phyloP scores from a whole-genome alignment of 2,797 vertebrate species.

The Babyrousa celebensis region DNA sequence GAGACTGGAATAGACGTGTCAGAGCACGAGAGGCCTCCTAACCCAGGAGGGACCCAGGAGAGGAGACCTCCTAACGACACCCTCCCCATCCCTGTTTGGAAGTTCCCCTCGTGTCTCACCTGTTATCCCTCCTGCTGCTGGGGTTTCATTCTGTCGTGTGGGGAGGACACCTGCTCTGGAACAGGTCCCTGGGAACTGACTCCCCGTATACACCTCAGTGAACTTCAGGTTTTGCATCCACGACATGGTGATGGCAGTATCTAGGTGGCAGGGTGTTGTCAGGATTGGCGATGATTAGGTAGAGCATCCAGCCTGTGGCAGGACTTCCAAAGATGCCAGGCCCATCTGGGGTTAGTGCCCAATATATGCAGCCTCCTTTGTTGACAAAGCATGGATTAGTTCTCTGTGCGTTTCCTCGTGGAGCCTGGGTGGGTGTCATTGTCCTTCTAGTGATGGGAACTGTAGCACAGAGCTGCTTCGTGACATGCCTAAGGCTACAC shows the following conservation, averaged over 20 bases:
- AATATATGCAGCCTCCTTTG: neutral
- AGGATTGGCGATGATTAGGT: neutral
- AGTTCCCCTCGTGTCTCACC: neutral
- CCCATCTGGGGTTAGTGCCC: neutral
- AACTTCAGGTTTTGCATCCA: neutral
- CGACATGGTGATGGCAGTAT: fast-evolving
- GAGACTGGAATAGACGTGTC: neutral
- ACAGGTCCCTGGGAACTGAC: neutral
- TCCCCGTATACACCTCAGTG: neutral
- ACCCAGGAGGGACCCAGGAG: neutral
- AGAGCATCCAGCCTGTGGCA: neutral
- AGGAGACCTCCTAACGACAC: neutral
- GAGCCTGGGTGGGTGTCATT: neutral
- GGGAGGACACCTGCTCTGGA: neutral
- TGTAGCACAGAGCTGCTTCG: neutral
- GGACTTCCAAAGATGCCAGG: neutral
- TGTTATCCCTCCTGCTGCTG: neutral
- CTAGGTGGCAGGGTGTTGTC: neutral
- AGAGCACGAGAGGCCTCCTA: neutral
- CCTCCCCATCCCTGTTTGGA: neutral
- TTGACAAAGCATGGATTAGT: neutral
- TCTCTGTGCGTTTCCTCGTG: neutral
- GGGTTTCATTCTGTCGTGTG: neutral
- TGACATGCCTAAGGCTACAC: neutral
- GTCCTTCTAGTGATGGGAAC: neutral